Evolutionary conservation across 2,888 invertebrate species (phyloP), one percentile per base, ranked within the genome.

Genomic region (Rugalucina vietnamica): DNA sequence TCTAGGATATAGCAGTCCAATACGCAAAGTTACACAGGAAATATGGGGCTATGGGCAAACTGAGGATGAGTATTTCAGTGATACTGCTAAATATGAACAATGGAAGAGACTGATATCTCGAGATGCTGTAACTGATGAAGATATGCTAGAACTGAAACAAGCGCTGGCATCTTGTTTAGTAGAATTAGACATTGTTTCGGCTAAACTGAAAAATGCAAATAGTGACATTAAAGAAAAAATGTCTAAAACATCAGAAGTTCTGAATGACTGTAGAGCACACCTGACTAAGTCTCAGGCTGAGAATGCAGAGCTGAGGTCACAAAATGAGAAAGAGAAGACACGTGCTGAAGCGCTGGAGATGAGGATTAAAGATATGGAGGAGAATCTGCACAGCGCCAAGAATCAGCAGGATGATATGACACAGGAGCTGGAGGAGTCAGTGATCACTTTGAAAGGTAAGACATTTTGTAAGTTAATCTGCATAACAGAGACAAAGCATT

Each of bases 121-220:
- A 14, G 83, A 89, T 39, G 82, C 88, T 29, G 81, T 91, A 27
- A 83, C 90, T 37, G 92, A 92, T 79, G 88, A 87, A 69, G 92
- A 92, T 29, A 87, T 91, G 37, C 86, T 92, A 76, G 92, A 93
- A 82, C 79, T 93, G 34, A 93, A 93, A 85, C 91, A 92, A 82
- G 91, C 93, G 29, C 87, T 93, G 54, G 93, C 93, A 43, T 91
- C 91, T 36, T 90, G 91, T 34, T 87, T 93, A 57, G 89, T 92
- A 50, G 93, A 93, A 87, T 90, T 93, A 82, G 92, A 93, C 78
- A 91, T 93, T 74, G 78, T 93, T 54, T 90, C 90, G 72, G 91
- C 93, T 43, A 93, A 91, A 83, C 84, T 93, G 21, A 90, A 88
- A 84, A 93, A 92, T 82, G 91, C 92, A 14, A 91, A 90, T 75